Evolutionary conservation across 2,888 invertebrate species (phyloP).

Genomic region (Axea sp.): DNA sequence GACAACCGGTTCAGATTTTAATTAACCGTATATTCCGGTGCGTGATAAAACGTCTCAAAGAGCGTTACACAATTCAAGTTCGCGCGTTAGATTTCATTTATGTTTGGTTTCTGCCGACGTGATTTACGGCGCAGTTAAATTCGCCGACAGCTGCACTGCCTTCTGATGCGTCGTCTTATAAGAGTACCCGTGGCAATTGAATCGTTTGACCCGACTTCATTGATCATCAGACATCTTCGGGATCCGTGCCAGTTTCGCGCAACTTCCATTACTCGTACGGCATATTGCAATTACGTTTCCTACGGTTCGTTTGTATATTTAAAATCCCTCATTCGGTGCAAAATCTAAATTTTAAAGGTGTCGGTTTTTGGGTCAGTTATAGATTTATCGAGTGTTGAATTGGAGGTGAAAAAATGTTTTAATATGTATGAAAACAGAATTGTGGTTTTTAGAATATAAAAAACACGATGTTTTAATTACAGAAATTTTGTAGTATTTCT

Average conservation of each 20-base stretch:
- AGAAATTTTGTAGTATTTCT: too few species aligned
- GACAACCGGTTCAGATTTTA: constrained; percentile 19
- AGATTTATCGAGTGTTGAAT: too few species aligned
- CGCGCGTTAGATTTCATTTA: constrained; percentile 27
- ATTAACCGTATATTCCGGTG: neutral
- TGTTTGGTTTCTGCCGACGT: constrained; percentile 32
- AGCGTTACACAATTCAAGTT: constrained; percentile 12
- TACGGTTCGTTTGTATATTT: constrained; percentile 3
- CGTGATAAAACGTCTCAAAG: constrained; percentile 6
- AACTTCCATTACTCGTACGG: constrained; percentile 1
- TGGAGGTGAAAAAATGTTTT: too few species aligned
- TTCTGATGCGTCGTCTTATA: constrained; percentile 18
- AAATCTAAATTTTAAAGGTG: too few species aligned
- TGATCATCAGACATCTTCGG: constrained; percentile 34
- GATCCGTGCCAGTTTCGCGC: constrained; percentile 38
- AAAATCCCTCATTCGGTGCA: neutral
- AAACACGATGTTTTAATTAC: too few species aligned
- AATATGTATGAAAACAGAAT: too few species aligned
- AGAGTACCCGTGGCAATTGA: constrained; percentile 46
- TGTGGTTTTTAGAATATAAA: too few species aligned
- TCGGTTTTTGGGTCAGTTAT: too few species aligned
- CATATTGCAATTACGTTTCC: neutral
- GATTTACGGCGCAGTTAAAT: constrained; percentile 27
- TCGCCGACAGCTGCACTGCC: constrained; percentile 21
- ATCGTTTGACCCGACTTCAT: constrained; percentile 57